These are phyloP conservation scores for Neopipo cinnamomea DNA, from an alignment of 2,113 vertebrate species.

Conservation along the genomic window DNA sequence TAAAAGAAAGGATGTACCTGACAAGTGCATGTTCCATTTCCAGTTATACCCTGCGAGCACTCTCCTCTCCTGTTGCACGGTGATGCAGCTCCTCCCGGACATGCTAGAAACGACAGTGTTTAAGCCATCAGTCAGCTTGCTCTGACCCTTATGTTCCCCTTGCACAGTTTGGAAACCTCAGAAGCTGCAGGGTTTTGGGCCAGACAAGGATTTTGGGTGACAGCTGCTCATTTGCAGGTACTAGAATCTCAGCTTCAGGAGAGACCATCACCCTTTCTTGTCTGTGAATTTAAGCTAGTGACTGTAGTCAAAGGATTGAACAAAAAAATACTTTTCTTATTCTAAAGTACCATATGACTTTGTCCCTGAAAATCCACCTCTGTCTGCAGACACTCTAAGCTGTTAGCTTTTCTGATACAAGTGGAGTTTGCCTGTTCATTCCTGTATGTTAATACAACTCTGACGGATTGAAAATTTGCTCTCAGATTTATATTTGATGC, in stretches of 20 bases:
- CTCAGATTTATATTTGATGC: background rate
- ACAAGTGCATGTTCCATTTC: constrained; percentile 86
- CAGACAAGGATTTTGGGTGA: background rate
- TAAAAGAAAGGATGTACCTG: constrained; percentile 68
- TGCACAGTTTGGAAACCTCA: background rate
- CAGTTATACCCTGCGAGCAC: constrained; percentile 84
- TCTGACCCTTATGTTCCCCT: background rate
- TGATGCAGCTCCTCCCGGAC: constrained; percentile 75
- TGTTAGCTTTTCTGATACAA: background rate
- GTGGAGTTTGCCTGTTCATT: background rate
- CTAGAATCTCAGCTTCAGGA: background rate
- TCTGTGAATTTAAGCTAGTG: background rate
- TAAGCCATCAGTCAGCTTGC: background rate
- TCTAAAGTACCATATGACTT: background rate
- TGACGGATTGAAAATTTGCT: background rate
- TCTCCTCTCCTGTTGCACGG: constrained; percentile 80
- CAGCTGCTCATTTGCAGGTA: background rate
- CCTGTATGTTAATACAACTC: background rate
- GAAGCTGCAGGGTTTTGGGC: background rate
- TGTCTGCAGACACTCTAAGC: background rate
- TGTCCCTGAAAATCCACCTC: background rate
- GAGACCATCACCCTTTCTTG: background rate
- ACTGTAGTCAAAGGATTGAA: background rate
- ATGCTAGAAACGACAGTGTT: constrained; percentile 71
- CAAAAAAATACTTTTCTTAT: background rate